These are phyloP conservation scores for Noctua janthina DNA, from an alignment of 2,888 invertebrate species.

Conservation along the genomic window DNA sequence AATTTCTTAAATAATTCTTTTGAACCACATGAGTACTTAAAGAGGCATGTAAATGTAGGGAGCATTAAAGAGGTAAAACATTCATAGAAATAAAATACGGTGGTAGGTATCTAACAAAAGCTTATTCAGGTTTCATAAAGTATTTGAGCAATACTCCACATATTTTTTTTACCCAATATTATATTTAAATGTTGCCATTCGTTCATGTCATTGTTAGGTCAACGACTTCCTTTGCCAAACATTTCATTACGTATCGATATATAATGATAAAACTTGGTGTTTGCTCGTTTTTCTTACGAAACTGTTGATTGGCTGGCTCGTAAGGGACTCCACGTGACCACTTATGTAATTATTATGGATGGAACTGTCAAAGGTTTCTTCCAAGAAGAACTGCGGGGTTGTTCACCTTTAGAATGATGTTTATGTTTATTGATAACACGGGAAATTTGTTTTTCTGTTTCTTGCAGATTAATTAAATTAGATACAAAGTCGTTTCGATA, in stretches of 20 bases:
- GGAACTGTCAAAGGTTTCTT: constrained; percentile 16
- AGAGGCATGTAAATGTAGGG: neutral
- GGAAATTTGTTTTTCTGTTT: neutral
- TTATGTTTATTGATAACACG: neutral
- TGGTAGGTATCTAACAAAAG: constrained; percentile 11
- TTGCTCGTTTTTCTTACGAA: constrained; percentile 47
- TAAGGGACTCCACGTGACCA: constrained; percentile 20
- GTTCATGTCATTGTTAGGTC: constrained; percentile 20
- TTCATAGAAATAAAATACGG: neutral
- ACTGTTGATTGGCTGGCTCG: constrained; percentile 43
- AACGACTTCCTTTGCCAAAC: constrained; percentile 28
- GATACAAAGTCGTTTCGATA: neutral
- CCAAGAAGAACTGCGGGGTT: constrained; percentile 17
- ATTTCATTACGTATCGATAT: constrained; percentile 8
- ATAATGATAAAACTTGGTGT: constrained; percentile 46
- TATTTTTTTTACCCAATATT: constrained; percentile 12
- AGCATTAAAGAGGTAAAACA: neutral
- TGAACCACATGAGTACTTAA: constrained; percentile 7
- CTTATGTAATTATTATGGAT: constrained; percentile 52
- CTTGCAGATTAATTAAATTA: neutral
- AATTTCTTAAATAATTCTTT: neutral
- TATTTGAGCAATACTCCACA: constrained; percentile 10
- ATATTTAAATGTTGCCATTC: constrained; percentile 8
- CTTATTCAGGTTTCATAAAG: constrained; percentile 9
- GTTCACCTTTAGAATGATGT: constrained; percentile 39